Conservation (phyloP, 37 sponge, comb jelly and placozoan genomes). For the Aplysina aerophoba region DNA sequence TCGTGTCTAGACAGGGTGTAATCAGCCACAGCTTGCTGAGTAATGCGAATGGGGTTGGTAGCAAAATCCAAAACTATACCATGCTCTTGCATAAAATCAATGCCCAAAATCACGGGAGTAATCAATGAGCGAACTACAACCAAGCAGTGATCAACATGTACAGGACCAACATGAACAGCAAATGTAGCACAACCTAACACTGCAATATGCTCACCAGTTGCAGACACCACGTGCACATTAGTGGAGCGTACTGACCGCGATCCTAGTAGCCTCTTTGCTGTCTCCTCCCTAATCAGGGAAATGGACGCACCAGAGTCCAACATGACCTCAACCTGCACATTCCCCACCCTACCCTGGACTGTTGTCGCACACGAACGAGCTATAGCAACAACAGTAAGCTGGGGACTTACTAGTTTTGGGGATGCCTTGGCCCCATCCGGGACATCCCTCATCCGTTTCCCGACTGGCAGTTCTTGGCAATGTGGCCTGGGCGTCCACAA, state of each 20-base stretch:
- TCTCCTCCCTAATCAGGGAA: no score
- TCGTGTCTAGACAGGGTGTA: neutral
- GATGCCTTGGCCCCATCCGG: neutral
- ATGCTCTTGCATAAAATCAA: conserved; percentile 57
- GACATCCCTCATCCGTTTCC: conserved; percentile 57
- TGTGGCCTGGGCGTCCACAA: conserved; percentile 39
- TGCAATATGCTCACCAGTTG: conserved; percentile 36
- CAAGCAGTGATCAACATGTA: conserved; percentile 37
- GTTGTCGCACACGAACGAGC: no score
- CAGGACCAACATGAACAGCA: conserved; percentile 28
- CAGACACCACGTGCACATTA: no score
- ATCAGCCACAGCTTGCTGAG: neutral
- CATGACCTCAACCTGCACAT: no score
- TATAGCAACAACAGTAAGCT: neutral
- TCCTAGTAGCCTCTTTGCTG: no score
- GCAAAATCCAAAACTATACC: conserved; percentile 53
- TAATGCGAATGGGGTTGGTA: neutral
- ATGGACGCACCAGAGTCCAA: no score
- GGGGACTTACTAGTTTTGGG: neutral
- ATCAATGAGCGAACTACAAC: conserved; percentile 56
- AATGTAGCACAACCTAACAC: conserved; percentile 34
- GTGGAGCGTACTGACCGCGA: no score
- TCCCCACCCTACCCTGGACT: no score
- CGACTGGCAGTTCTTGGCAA: conserved; percentile 32
- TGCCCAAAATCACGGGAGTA: conserved; percentile 50